Percentiles rank a stretch among this genome's conserved stretches.
These are phyloP conservation scores for Zygogramma bicolorata DNA, from an alignment of 2,888 invertebrate species.

Conservation along the genomic window DNA sequence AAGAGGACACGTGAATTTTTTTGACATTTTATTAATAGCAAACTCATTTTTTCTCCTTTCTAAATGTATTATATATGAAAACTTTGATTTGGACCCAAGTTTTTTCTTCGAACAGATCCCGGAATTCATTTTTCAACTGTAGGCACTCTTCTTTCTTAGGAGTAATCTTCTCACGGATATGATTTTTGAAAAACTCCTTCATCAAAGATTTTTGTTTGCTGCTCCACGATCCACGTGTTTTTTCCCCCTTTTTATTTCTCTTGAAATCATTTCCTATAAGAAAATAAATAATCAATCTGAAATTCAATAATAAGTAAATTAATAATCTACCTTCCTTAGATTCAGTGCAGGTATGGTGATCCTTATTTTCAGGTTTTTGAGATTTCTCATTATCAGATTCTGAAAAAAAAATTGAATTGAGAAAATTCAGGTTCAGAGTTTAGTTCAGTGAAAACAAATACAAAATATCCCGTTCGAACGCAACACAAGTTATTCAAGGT, in stretches of 20 bases:
- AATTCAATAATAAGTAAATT: neutral
- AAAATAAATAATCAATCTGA: neutral
- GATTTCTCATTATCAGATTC: neutral
- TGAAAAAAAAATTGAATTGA: neutral
- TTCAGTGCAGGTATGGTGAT: neutral
- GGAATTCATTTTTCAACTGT: conserved; percentile 18
- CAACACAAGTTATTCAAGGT: neutral
- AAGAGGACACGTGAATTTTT: neutral
- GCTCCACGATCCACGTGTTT: conserved; percentile 20
- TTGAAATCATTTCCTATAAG: neutral
- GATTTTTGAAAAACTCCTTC: conserved; percentile 29
- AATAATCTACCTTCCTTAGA: neutral
- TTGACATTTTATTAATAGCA: neutral
- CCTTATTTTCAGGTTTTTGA: neutral
- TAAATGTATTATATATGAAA: conserved; percentile 30
- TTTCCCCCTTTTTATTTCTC: neutral
- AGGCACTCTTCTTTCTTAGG: conserved; percentile 32
- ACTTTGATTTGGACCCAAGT: conserved; percentile 36
- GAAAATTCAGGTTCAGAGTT: neutral
- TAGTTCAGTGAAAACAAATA: neutral
- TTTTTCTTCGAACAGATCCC: conserved; percentile 28
- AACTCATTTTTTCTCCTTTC: conserved; percentile 6
- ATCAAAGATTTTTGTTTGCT: conserved; percentile 24
- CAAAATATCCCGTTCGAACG: neutral
- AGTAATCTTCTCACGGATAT: conserved; percentile 31